Evolutionary conservation across 2,888 invertebrate genomes (phyloP).

Genomic region (Cyclophora albipunctata): DNA sequence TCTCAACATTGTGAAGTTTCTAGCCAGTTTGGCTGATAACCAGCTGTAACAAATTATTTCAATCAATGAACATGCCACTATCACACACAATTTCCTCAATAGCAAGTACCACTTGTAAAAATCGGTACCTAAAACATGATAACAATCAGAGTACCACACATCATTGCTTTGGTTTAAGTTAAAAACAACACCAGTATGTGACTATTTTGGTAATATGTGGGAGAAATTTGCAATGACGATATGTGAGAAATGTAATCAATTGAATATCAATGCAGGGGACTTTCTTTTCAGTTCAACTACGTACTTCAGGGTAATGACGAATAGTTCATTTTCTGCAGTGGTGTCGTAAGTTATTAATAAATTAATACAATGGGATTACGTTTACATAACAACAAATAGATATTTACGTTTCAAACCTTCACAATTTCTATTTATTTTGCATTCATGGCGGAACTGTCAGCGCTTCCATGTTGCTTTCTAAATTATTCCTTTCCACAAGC

Average conservation of each 20-base stretch:
- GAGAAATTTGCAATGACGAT: constrained; percentile 4
- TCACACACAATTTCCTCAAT: background rate
- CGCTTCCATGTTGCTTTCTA: constrained; percentile 77
- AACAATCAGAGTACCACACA: no score
- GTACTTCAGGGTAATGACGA: constrained; percentile 13
- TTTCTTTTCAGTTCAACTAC: constrained; percentile 26
- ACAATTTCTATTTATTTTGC: constrained; percentile 76
- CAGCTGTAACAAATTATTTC: constrained; percentile 38
- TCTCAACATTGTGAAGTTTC: constrained; percentile 75
- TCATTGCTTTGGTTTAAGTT: no score
- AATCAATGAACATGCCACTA: constrained; percentile 1
- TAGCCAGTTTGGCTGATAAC: constrained; percentile 42
- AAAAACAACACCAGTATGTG: no score
- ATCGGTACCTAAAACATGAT: background rate
- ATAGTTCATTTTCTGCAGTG: constrained; percentile 18
- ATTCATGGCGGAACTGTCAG: constrained; percentile 77
- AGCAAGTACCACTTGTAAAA: background rate
- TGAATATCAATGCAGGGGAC: constrained; percentile 32
- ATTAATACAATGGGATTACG: constrained; percentile 27
- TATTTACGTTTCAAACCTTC: constrained; percentile 45
- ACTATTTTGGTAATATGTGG: background rate
- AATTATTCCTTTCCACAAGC: constrained; percentile 26
- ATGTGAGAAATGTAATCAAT: constrained; percentile 13
- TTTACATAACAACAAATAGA: constrained; percentile 27
- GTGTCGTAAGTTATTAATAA: constrained; percentile 23